phyloP scores from a whole-genome alignment of 2,888 invertebrate genomes.

The Drosophila mayaguana region DNA sequence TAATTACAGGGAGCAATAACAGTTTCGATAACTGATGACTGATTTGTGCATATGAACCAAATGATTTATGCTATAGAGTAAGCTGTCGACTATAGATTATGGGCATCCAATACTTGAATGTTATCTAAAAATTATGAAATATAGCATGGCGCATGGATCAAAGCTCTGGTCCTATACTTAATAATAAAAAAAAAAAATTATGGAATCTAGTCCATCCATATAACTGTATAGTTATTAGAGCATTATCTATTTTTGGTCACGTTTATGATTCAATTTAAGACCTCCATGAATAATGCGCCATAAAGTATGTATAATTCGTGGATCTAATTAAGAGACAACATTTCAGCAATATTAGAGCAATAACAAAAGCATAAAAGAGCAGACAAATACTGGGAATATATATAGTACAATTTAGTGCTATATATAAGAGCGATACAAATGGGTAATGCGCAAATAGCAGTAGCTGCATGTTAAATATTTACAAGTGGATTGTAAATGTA shows the following conservation, averaged over 20 bases:
- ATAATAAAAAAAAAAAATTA: no score
- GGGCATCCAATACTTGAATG: no score
- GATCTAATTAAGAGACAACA: constrained; percentile 14
- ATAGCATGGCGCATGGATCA: neutral
- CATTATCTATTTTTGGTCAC: constrained; percentile 11
- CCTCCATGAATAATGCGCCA: neutral
- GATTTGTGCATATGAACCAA: neutral
- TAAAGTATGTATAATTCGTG: constrained; percentile 10
- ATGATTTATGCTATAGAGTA: no score
- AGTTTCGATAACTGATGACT: neutral
- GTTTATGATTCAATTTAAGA: constrained; percentile 23
- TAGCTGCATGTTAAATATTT: neutral
- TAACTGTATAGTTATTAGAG: neutral
- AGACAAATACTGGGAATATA: neutral
- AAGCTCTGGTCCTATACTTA: no score
- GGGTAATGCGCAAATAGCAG: neutral
- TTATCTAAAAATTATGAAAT: neutral
- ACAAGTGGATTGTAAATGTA: neutral
- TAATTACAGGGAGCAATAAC: neutral
- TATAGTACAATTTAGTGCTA: neutral
- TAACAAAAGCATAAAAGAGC: constrained; percentile 4
- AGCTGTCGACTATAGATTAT: neutral
- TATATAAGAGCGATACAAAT: neutral
- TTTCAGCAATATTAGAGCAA: constrained; percentile 9
- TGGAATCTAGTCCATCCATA: neutral